Evolutionary conservation across 2,888 invertebrate genomes (phyloP), one percentile per base, ranked within the genome.

Genomic region (Idaea dimidiata): DNA sequence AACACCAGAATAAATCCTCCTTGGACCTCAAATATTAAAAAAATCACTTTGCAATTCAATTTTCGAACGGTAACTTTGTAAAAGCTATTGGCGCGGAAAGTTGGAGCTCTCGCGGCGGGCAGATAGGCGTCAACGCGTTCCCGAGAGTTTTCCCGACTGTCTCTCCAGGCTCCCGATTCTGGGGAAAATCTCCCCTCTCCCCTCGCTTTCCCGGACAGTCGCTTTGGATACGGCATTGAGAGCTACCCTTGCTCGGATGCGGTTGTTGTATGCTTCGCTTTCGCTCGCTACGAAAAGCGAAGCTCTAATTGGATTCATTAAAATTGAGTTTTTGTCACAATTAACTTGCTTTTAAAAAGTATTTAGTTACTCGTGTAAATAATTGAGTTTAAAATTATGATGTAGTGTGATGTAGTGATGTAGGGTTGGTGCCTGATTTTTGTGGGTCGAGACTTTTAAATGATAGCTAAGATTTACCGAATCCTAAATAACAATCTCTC

Each of bases 151-250:
- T 61, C 65, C 71, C 70, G 68, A 71, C 70, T 68, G 68, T 16
- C 73, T 65, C 68, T 68, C 58, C 62, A 61, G 60, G 59, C 66
- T 69, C 73, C 69, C 68, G 74, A 72, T 62, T 72, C 79, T 76
- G 77, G 77, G 74, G 66, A 69, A 64, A 65, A 69, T 31, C 18
- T 57, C 58, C 70, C 69, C 69, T 67, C 62, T 66, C 59, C 64
- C 62, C 64, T 60, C 56, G 71, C 70, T 62, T 65, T 70, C 69
- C 72, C 72, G 72, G 74, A 76, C 68, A 80, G 83, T 83, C 78
- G 76, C 84, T 82, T 66, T 77, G 84, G 84, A 77, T 83, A 83
- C 84, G 81, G 76, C 79, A 83, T 79, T 81, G 83, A 84, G 76
- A 84, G 76, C 73, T 65, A 70, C 66, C 63, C 72, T 76, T 83